Base-by-base conservation (phyloP, 2,113 vertebrate species). In the Lampris megalopsis region DNA sequence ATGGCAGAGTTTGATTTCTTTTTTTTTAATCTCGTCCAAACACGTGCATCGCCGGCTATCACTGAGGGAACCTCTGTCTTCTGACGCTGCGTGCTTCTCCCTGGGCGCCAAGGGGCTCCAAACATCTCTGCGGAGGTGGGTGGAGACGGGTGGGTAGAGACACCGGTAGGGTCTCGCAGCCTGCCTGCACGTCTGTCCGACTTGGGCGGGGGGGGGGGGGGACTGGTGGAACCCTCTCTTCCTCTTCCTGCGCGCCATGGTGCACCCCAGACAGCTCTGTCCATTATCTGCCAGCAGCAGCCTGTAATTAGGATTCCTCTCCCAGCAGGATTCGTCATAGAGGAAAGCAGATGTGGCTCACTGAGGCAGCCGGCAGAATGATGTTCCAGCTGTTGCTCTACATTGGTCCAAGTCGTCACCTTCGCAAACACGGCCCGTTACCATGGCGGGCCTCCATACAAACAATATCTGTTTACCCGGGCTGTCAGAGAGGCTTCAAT, bases 261-360 rank as follows among this genome's bases (percentile, higher is more conserved):
- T 70, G 72, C 80, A 80, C 73, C 87, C 84, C 81, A 91, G 90
- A 92, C 89, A 88, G 87, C 85, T 76, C 87, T 79, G 86, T 89
- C 85, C 81, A 88, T 89, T 89, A 82, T 92, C 82, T 88, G 85
- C 86, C 80, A 75, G 84, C 77, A 83, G 87, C 86, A 86, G 89
- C 88, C 91, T 92, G 88, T 94, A 93, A 94, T 94, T 94, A 93
- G 86, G 89, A 91, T 92, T 92, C 91, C 85, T 79, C 84, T 91
- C 89, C 80, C 93, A 89, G 92, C 83, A 87, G 91, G 92, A 81
- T 79, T 69, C 47, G 43, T 73, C 82, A 36, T 85, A 72, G 68
- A 89, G 83, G 87, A 94, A 92, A 94, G 84, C 94, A 94, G 94
- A 94, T 94, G 93, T 93, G 88, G 88, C 81, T 88, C 77, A 63